phyloP scores from a whole-genome alignment of 2,797 vertebrate species.

The Chaetophractus vellerosus region DNA sequence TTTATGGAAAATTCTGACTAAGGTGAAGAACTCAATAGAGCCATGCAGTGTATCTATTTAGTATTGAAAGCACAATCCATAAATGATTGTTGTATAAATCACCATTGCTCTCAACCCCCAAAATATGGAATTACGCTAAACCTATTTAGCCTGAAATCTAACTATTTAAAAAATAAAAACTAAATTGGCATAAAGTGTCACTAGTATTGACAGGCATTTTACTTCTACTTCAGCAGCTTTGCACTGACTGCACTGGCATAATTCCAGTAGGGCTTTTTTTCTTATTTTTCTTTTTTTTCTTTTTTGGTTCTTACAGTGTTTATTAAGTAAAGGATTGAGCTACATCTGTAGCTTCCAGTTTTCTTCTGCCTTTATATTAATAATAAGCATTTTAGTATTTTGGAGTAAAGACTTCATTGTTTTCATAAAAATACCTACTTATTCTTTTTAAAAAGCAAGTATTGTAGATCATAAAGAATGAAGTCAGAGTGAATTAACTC shows the following conservation, averaged over 20 bases:
- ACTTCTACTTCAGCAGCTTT: not conserved
- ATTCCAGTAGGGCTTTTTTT: not conserved
- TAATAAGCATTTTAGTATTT: not conserved
- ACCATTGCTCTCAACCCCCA: not conserved
- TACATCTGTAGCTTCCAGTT: not conserved
- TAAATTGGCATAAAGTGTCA: not conserved
- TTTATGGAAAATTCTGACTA: constrained; percentile 39
- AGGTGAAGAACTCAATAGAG: not conserved
- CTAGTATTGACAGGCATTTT: not conserved
- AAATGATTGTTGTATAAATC: not conserved
- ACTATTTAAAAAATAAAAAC: not conserved
- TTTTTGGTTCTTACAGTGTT: not conserved
- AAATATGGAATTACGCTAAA: not conserved
- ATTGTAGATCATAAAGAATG: not conserved
- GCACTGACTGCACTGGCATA: not conserved
- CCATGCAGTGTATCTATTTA: not conserved
- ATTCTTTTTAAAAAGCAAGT: not conserved
- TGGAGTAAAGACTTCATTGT: not conserved
- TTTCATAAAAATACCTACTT: not conserved
- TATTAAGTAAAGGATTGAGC: constrained; percentile 8
- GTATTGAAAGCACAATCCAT: constrained; percentile 2
- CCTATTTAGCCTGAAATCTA: not conserved
- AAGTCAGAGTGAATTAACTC: not conserved
- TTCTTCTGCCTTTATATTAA: not conserved
- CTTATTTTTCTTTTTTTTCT: not conserved